These are phyloP conservation scores for Ostrea denselamellosa DNA, from an alignment of 1,140 invertebrate genomes.

Conservation along the genomic window DNA sequence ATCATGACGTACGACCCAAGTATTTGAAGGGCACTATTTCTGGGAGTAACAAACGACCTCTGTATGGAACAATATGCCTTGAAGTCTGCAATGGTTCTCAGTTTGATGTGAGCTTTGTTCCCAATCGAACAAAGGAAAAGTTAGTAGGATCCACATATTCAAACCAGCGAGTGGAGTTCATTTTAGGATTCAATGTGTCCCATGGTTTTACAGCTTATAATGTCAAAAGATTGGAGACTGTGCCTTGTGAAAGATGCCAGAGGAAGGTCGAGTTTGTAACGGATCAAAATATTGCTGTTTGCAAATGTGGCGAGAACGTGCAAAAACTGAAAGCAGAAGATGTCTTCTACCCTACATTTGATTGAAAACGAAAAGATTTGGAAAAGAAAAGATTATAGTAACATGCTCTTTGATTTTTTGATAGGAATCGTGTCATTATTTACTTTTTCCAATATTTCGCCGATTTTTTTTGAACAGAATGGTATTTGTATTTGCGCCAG, in stretches of 20 bases:
- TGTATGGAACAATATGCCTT: background rate
- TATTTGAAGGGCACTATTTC: background rate
- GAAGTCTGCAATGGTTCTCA: background rate
- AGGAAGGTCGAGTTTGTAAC: background rate
- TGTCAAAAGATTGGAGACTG: background rate
- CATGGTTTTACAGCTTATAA: background rate
- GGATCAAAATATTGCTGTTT: background rate
- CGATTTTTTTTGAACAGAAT: too few relatives aligned
- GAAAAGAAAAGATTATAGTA: too few relatives aligned
- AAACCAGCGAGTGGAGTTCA: background rate
- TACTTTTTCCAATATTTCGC: too few relatives aligned
- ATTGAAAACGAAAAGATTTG: background rate
- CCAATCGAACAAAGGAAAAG: background rate
- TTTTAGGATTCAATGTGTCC: background rate
- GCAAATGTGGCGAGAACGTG: background rate
- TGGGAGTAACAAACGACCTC: background rate
- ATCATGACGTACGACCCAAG: background rate
- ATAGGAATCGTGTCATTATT: too few relatives aligned
- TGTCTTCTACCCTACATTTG: background rate
- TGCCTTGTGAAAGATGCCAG: background rate
- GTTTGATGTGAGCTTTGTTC: background rate
- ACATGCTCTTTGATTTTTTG: too few relatives aligned
- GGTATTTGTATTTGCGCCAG: too few relatives aligned
- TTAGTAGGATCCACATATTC: background rate
- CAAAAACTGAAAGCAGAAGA: constrained; percentile 5